Evolutionary conservation across 2,797 vertebrate species (phyloP), one percentile per base, ranked within the genome.

Genomic region (Lepilemur septentrionalis): DNA sequence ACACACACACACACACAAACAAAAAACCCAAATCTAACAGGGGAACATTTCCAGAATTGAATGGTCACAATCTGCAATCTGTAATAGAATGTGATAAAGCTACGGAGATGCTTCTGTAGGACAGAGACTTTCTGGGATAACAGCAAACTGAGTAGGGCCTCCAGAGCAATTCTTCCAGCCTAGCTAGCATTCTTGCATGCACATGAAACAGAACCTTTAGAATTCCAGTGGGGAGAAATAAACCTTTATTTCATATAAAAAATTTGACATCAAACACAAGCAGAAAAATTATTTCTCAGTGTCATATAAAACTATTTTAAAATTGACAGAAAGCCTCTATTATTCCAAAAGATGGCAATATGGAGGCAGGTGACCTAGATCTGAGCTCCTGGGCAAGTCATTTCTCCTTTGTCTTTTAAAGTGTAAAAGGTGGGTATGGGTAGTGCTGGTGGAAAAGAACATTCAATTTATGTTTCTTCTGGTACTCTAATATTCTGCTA

Each of bases 231-330:
- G 50, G n/a, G 35, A 91, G 7, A 48, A 94, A 72, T 73, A 88
- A 88, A 79, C 32, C 32, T 89, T 50, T 81, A 65, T 75, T 91
- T 87, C 70, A 87, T 46, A 81, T 17, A 86, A 84, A 82, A 93
- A 85, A 32, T 67, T 13, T 69, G 59, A 95, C 18, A 70, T 48
- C 46, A 94, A 89, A 84, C 38, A 50, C 57, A 93, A 76, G 30
- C 43, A 69, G 50, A 73, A 89, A 92, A 84, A 52, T 46, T 28
- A 50, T 57, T 93, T 92, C 35, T 95, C 14, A 80, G 17, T 50
- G 41, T 87, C 41, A 93, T 32, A 80, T 72, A 89, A 63, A 83
- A 83, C 13, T 83, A 52, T 43, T 94, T 95, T 69, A 13, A 82
- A 93, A 92, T 38, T 30, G 38, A 86, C 8, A 67, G 52, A 82